phyloP scores from a whole-genome alignment of 37 sponge, comb jelly and placozoan species.

The Beroe forskalii region DNA sequence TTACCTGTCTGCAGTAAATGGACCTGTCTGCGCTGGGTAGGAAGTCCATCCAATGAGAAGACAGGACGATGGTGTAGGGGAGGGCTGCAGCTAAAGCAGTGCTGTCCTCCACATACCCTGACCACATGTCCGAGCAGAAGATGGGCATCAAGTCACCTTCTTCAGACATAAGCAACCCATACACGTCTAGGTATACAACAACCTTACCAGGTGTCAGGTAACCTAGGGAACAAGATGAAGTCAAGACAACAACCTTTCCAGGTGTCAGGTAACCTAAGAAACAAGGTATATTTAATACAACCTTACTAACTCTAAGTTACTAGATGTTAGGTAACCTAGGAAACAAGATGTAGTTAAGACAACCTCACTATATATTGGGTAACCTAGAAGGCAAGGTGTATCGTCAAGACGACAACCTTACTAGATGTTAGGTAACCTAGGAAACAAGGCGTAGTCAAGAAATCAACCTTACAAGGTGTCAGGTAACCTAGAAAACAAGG shows the following conservation, averaged over 20 bases:
- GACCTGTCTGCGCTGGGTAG: too few species aligned
- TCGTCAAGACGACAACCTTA: not conserved
- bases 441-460: not conserved
- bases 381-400: too few species aligned
- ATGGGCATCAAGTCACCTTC: not conserved
- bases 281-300: too few species aligned
- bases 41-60: conserved; percentile 13
- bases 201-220: not conserved
- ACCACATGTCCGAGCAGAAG: not conserved
- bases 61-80: not conserved
- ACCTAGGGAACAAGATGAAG: not conserved
- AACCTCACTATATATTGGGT: not conserved
- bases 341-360: too few species aligned
- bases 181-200: conserved; percentile 21
- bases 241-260: not conserved
- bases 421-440: not conserved
- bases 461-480: not conserved
- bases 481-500: too few species aligned
- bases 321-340: too few species aligned
- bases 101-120: not conserved
- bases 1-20: too few species aligned
- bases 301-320: too few species aligned
- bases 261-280: not conserved
- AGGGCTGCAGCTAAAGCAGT: not conserved
- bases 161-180: not conserved